These are phyloP conservation scores for Thinocorus orbignyianus DNA, from an alignment of 2,113 vertebrate species.

Conservation along the genomic window DNA sequence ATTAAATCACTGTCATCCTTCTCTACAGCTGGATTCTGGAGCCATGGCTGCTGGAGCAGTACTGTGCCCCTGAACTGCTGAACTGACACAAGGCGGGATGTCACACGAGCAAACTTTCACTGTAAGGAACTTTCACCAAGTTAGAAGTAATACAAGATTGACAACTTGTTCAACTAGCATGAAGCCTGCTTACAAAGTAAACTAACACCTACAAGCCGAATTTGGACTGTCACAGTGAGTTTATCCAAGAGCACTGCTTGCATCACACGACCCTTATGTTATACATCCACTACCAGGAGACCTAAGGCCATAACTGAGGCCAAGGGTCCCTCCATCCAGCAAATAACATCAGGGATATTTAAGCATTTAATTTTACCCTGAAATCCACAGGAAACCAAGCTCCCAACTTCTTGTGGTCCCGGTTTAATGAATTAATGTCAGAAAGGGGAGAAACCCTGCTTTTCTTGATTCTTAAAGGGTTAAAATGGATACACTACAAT, in stretches of 20 bases:
- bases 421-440: neutral
- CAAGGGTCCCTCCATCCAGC: neutral
- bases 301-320: neutral
- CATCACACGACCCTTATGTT: neutral
- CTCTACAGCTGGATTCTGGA: neutral
- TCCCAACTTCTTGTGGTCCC: neutral
- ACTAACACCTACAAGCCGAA: neutral
- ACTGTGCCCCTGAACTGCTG: accelerated
- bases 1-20: neutral
- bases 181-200: neutral
- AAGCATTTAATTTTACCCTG: neutral
- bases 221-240: neutral
- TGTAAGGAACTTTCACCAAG: neutral
- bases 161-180: neutral
- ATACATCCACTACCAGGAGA: neutral
- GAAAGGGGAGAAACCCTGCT: neutral
- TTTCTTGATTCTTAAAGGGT: neutral
- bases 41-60: neutral
- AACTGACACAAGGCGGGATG: neutral
- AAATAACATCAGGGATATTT: neutral
- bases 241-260: neutral
- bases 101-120: neutral
- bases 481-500: neutral
- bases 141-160: neutral
- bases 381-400: neutral